Percentiles rank a stretch among this genome's conserved stretches.
Evolutionary conservation across 2,797 vertebrate species (phyloP).

Genomic region (Salmo trutta): DNA sequence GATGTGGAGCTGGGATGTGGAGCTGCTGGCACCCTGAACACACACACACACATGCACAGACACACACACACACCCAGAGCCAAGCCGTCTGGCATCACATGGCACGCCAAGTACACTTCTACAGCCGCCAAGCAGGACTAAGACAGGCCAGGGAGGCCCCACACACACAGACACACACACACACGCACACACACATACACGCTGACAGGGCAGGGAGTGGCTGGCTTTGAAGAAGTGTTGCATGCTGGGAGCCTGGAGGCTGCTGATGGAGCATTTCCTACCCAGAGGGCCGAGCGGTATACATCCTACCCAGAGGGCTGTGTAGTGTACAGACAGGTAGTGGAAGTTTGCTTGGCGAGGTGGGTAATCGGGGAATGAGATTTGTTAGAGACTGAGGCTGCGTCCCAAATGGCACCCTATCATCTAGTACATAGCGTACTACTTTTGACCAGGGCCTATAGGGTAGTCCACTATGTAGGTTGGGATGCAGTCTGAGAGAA

Average conservation of each 20-base stretch:
- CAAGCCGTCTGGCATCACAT: slow-evolving; percentile 72
- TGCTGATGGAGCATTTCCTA: slow-evolving; percentile 42
- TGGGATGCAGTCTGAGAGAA: too few species aligned
- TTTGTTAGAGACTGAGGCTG: too few species aligned
- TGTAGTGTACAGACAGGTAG: neutral
- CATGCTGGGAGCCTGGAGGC: slow-evolving; percentile 40
- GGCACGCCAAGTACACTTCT: slow-evolving; percentile 62
- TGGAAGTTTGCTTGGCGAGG: neutral
- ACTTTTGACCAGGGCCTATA: too few species aligned
- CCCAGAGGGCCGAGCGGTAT: slow-evolving; percentile 10
- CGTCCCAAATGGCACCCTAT: too few species aligned
- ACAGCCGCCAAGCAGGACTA: slow-evolving; percentile 46
- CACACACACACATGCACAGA: neutral
- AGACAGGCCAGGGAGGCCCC: neutral
- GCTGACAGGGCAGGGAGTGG: slow-evolving; percentile 56
- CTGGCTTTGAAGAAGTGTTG: slow-evolving; percentile 56
- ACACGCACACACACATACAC: neutral
- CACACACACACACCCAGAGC: neutral
- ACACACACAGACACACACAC: neutral
- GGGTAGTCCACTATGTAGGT: too few species aligned
- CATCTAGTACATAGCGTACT: too few species aligned
- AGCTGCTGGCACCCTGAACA: slow-evolving; percentile 68
- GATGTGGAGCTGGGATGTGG: slow-evolving; percentile 75
- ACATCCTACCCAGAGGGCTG: slow-evolving; percentile 19
- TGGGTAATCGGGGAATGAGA: neutral